Evolutionary conservation across 2,113 vertebrate genomes (phyloP).

Genomic region (Galeopterus variegatus): DNA sequence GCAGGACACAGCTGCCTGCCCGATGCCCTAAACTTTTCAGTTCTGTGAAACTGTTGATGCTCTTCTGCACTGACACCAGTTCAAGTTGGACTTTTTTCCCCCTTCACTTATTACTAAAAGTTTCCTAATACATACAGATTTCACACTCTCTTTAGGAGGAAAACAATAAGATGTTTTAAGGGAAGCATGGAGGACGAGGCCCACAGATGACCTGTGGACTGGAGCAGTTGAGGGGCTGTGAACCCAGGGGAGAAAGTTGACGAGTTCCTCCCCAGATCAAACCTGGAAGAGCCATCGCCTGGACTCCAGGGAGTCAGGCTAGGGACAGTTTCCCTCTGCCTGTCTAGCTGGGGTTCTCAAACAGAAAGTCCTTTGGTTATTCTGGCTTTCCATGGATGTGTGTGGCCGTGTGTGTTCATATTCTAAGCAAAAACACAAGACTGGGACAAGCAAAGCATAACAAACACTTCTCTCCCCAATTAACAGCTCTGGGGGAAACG

Average conservation of each 20-base stretch:
- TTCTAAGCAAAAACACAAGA: neutral
- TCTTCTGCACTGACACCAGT: no score
- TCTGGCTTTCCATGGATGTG: neutral
- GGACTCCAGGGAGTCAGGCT: fast-evolving
- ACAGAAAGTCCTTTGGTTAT: neutral
- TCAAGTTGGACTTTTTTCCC: neutral
- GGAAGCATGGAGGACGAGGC: neutral
- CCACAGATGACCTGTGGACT: fast-evolving
- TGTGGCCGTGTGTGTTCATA: neutral
- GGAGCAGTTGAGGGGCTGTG: fast-evolving
- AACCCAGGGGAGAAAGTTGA: neutral
- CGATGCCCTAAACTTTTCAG: fast-evolving
- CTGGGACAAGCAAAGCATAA: neutral
- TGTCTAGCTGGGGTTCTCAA: neutral
- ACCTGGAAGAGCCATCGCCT: fast-evolving
- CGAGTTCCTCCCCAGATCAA: neutral
- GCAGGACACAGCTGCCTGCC: fast-evolving
- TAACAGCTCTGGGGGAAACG: neutral
- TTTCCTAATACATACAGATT: neutral
- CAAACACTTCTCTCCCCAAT: neutral
- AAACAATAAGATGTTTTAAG: neutral
- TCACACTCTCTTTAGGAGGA: neutral
- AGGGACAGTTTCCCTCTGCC: fast-evolving
- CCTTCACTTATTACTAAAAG: neutral
- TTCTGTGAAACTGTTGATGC: fast-evolving